phyloP scores from a whole-genome alignment of 2,113 vertebrate species.

The Eolophus roseicapilla region DNA sequence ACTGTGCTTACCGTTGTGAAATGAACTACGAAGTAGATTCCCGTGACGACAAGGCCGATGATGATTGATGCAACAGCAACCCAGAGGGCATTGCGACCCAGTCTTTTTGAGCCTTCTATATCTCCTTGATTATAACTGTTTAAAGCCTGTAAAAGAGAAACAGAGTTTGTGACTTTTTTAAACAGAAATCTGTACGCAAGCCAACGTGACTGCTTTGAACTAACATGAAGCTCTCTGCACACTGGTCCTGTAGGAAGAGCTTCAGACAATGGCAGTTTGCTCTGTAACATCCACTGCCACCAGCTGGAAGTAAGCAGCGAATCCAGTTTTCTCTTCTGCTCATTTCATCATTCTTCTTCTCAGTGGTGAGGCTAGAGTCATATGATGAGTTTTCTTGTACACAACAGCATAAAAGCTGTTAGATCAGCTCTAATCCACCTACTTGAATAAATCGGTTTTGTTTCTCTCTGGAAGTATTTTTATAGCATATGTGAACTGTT shows the following conservation, averaged over 20 bases:
- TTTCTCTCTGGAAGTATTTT: neutral
- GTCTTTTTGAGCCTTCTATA: constrained; percentile 79
- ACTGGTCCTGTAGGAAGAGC: neutral
- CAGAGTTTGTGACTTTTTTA: neutral
- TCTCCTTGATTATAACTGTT: constrained; percentile 87
- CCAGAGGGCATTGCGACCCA: constrained; percentile 84
- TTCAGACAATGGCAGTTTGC: neutral
- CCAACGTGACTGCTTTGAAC: neutral
- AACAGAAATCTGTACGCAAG: neutral
- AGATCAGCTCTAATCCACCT: neutral
- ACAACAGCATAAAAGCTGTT: neutral
- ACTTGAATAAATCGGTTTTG: neutral
- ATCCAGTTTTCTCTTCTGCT: neutral
- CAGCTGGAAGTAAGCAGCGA: neutral
- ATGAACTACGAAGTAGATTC: constrained; percentile 76
- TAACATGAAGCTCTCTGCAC: neutral
- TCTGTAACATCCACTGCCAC: neutral
- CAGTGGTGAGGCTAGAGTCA: neutral
- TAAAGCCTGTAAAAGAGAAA: constrained; percentile 77
- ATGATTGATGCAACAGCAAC: constrained; percentile 82
- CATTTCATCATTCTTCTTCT: neutral
- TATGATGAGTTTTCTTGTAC: neutral
- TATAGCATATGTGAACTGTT: neutral
- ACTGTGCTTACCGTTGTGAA: constrained; percentile 79
- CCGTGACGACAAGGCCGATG: constrained; percentile 82